Percentiles rank a stretch among this genome's conserved stretches.
Evolutionary conservation across 2,113 vertebrate species (phyloP).

Genomic region (Muscicapa adusta): DNA sequence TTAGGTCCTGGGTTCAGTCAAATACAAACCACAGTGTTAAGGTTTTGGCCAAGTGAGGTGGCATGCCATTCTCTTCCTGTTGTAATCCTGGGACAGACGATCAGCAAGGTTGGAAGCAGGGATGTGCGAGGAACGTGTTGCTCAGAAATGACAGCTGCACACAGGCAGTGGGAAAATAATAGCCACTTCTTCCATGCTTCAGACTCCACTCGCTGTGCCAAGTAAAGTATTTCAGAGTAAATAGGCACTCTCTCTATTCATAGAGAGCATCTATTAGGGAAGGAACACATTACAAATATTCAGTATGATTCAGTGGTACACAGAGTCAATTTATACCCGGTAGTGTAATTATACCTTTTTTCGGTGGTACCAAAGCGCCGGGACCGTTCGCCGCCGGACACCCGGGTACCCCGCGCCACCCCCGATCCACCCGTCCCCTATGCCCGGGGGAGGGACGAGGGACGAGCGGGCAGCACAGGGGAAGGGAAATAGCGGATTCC

Average conservation of each 20-base stretch:
- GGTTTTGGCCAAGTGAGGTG: not conserved
- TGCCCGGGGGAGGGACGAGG: not conserved
- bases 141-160: conserved; percentile 38
- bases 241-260: conserved; percentile 48
- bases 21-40: not conserved
- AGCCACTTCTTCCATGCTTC: conserved; percentile 48
- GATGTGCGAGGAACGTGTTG: not conserved
- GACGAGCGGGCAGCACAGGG: not conserved
- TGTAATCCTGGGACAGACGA: not conserved
- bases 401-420: not conserved
- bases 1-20: not conserved
- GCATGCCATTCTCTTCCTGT: not conserved
- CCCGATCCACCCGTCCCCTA: not conserved
- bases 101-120: not conserved
- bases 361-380: conserved; percentile 10
- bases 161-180: conserved; percentile 35
- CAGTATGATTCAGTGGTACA: conserved; percentile 60
- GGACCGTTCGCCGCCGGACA: not conserved
- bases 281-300: conserved; percentile 58
- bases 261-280: conserved; percentile 65
- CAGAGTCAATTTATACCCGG: conserved; percentile 38
- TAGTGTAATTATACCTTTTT: conserved; percentile 4
- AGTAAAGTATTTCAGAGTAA: conserved; percentile 24
- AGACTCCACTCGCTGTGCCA: not conserved
- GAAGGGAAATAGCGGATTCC: conserved; percentile 3